These are phyloP conservation scores for Micropoecilia bifurca DNA, from an alignment of 2,797 vertebrate species.

Conservation along the genomic window DNA sequence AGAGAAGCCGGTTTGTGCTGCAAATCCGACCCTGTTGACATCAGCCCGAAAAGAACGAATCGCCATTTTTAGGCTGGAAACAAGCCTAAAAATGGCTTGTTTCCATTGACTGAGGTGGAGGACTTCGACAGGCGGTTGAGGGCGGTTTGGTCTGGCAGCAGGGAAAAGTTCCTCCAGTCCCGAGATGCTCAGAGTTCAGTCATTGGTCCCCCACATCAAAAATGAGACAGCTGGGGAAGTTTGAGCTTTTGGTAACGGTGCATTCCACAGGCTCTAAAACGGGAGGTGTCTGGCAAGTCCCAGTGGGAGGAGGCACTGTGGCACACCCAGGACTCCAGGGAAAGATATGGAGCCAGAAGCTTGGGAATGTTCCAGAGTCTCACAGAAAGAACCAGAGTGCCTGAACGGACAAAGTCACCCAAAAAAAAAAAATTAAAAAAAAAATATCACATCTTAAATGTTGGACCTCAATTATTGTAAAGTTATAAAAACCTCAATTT, in stretches of 20 bases:
- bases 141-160: constrained; percentile 1
- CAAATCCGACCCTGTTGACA: neutral
- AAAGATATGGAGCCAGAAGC: neutral
- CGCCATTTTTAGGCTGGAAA: neutral
- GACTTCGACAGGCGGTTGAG: neutral
- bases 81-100: too few relatives aligned
- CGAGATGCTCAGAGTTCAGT: constrained; percentile 1
- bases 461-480: neutral
- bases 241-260: neutral
- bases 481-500: neutral
- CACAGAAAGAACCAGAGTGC: neutral
- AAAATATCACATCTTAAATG: neutral
- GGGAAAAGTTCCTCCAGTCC: neutral
- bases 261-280: constrained; percentile 5
- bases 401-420: neutral
- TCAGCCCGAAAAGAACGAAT: neutral
- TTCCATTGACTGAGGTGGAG: neutral
- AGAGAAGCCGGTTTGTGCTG: neutral
- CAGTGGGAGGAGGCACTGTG: constrained; percentile 1
- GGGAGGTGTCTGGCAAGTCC: neutral
- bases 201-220: constrained; percentile 2
- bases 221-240: constrained; percentile 3
- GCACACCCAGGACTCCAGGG: constrained; percentile 1
- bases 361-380: neutral
- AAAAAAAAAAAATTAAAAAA: too few relatives aligned